Evolutionary conservation across 2,888 invertebrate genomes (phyloP).

Genomic region (Troilus luridus): DNA sequence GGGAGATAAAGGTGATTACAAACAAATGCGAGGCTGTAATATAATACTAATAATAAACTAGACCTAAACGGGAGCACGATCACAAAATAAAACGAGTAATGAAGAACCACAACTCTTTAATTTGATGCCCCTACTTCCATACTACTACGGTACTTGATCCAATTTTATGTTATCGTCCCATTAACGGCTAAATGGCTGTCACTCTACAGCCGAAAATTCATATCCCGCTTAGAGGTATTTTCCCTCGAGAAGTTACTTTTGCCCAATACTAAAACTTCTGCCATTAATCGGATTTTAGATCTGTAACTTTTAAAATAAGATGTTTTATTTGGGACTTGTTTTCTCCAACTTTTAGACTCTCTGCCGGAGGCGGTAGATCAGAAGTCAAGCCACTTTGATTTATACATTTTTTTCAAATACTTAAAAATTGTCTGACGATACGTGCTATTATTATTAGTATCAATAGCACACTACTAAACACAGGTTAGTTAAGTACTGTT

Average conservation of each 20-base stretch:
- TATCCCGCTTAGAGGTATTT: not conserved
- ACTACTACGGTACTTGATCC: not conserved
- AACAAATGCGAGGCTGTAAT: not conserved
- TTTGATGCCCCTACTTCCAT: not conserved
- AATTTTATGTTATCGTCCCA: constrained; percentile 28
- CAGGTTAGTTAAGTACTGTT: too few species aligned
- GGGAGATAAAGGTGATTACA: not conserved
- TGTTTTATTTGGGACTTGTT: not conserved
- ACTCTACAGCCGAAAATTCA: not conserved
- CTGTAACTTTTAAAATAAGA: not conserved
- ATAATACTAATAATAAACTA: not conserved
- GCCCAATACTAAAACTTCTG: not conserved
- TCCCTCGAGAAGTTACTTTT: not conserved
- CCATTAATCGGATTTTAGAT: not conserved
- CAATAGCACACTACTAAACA: too few species aligned
- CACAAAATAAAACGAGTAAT: not conserved
- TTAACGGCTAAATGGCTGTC: constrained; percentile 5
- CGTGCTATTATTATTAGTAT: too few species aligned
- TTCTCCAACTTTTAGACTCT: too few species aligned
- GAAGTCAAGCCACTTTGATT: not conserved
- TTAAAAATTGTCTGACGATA: too few species aligned
- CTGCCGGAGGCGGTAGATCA: too few species aligned
- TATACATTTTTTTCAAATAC: too few species aligned
- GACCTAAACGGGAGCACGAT: not conserved
- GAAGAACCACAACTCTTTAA: not conserved